These are phyloP conservation scores for Neosilurus hyrtlii DNA, from an alignment of 2,797 vertebrate genomes.

Conservation along the genomic window DNA sequence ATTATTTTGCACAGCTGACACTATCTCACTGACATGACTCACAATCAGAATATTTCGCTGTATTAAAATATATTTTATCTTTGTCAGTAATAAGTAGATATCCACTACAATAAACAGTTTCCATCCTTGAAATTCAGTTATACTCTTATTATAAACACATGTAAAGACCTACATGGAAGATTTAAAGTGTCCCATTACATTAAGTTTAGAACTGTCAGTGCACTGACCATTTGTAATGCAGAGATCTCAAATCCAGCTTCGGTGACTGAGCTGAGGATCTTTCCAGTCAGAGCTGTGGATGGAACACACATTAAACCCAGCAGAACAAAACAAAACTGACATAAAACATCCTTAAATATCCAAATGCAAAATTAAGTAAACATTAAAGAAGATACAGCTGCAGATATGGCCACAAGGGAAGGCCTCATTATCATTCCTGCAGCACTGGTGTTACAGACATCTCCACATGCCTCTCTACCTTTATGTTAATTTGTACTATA, in stretches of 20 bases:
- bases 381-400: neutral
- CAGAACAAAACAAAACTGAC: neutral
- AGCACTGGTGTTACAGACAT: neutral
- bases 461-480: neutral
- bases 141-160: neutral
- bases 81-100: neutral
- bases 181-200: neutral
- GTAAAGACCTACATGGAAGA: neutral
- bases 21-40: neutral
- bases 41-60: neutral
- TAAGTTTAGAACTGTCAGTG: neutral
- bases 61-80: neutral
- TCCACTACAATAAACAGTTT: neutral
- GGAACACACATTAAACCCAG: neutral
- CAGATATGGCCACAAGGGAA: neutral
- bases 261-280: slow-evolving; percentile 84
- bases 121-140: neutral
- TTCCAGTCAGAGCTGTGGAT: slow-evolving; percentile 81
- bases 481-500: neutral
- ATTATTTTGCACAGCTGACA: neutral
- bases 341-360: neutral
- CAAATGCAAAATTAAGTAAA: neutral
- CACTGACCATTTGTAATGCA: slow-evolving; percentile 89
- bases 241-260: slow-evolving; percentile 86
- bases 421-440: neutral